A percentile compares a stretch with the other conserved stretches of the same genome.
phyloP scores from a whole-genome alignment of 64 coral and sea anemone genomes.

The Trachythela sp. region DNA sequence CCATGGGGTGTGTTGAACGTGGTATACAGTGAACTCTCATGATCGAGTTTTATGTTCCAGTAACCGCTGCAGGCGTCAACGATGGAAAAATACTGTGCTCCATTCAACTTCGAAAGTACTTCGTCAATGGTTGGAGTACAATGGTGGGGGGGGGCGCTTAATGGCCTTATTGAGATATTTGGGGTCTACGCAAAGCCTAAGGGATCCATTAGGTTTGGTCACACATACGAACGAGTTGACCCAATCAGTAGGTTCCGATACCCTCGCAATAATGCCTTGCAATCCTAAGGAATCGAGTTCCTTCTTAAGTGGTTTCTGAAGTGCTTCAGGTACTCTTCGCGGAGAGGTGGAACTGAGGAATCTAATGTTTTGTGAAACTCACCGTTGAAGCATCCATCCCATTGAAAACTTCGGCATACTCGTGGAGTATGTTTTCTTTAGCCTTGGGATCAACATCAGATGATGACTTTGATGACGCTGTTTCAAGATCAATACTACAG shows the following conservation, averaged over 20 bases:
- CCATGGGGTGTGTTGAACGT: background rate
- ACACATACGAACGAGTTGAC: background rate
- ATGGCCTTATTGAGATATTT: background rate
- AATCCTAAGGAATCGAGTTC: background rate
- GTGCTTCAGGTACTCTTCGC: background rate
- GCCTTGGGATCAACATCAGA: background rate
- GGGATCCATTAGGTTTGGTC: background rate
- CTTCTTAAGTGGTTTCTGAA: background rate
- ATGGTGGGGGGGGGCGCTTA: constrained; percentile 2
- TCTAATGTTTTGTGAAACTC: background rate
- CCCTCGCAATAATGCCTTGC: background rate
- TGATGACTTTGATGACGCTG: background rate
- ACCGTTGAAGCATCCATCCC: background rate
- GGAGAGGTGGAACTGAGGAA: background rate
- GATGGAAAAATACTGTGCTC: background rate
- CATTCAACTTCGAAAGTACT: background rate
- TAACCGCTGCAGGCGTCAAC: constrained; percentile 1
- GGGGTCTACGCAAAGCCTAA: background rate
- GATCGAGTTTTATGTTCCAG: background rate
- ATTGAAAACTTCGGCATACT: background rate
- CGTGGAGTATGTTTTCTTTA: background rate
- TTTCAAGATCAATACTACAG: background rate
- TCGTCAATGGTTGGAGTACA: background rate
- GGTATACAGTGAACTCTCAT: background rate
- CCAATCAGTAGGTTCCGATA: background rate